These are phyloP conservation scores for Drosophila kanapiae DNA, from an alignment of 1,140 invertebrate species.

Conservation along the genomic window DNA sequence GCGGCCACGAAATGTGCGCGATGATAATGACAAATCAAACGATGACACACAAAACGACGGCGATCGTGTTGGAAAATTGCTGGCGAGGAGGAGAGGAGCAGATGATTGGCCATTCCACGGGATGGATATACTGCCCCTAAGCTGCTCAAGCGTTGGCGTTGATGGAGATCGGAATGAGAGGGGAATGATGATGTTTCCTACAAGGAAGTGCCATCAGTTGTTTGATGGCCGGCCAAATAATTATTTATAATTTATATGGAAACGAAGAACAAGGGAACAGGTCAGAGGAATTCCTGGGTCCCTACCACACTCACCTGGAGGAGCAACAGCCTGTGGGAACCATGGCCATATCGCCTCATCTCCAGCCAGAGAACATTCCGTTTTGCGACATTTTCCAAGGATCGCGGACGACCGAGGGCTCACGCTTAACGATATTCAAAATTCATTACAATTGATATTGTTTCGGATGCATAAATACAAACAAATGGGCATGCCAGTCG, in stretches of 20 bases:
- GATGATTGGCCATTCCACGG: constrained; percentile 68
- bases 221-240: constrained; percentile 63
- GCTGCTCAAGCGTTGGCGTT: constrained; percentile 38
- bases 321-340: constrained; percentile 69
- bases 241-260: constrained; percentile 77
- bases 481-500: constrained; percentile 76
- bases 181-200: constrained; percentile 26
- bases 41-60: constrained; percentile 79
- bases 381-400: constrained; percentile 72
- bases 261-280: constrained; percentile 18
- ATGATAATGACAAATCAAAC: constrained; percentile 84
- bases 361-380: constrained; percentile 73
- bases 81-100: constrained; percentile 29
- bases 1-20: constrained; percentile 65
- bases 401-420: constrained; percentile 23
- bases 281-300: constrained; percentile 16
- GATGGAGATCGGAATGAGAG: constrained; percentile 37
- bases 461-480: constrained; percentile 85
- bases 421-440: constrained; percentile 85
- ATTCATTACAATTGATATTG: constrained; percentile 85
- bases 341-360: constrained; percentile 83
- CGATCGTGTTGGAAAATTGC: constrained; percentile 79
- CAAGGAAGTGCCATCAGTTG: constrained; percentile 68
- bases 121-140: constrained; percentile 28
- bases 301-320: constrained; percentile 28